Conservation (phyloP, 2,888 invertebrate genomes). For the Protophormia terraenovae region DNA sequence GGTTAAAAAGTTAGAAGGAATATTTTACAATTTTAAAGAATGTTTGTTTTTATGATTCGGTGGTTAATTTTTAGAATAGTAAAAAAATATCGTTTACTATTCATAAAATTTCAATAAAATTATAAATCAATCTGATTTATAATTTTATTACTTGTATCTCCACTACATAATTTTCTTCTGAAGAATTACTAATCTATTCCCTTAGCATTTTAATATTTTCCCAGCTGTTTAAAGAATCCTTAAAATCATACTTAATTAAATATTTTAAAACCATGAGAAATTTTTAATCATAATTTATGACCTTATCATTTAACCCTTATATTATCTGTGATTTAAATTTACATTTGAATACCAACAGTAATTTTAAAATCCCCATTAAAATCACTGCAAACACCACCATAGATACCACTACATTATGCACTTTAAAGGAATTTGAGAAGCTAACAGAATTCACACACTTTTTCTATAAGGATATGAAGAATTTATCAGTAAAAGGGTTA, state of each 20-base stretch:
- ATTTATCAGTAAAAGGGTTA: conserved; percentile 2
- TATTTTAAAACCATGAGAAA: neutral
- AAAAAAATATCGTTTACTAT: too few species aligned
- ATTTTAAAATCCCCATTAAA: neutral
- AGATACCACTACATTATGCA: neutral
- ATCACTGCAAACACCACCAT: neutral
- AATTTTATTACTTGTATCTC: too few species aligned
- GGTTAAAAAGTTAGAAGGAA: conserved; percentile 19
- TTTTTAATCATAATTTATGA: conserved; percentile 16
- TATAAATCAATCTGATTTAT: too few species aligned
- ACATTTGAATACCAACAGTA: neutral
- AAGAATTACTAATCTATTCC: too few species aligned
- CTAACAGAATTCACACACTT: neutral
- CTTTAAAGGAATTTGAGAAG: conserved; percentile 12
- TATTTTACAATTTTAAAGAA: too few species aligned
- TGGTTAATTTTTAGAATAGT: too few species aligned
- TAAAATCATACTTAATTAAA: neutral
- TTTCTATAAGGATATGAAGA: neutral
- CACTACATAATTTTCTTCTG: too few species aligned
- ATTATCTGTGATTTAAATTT: neutral
- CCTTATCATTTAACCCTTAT: neutral
- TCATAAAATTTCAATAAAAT: too few species aligned
- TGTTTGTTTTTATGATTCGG: too few species aligned
- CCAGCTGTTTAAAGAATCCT: neutral
- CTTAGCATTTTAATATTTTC: neutral